phyloP scores from a whole-genome alignment of 1,140 invertebrate species.

The Chrysopa pallens region DNA sequence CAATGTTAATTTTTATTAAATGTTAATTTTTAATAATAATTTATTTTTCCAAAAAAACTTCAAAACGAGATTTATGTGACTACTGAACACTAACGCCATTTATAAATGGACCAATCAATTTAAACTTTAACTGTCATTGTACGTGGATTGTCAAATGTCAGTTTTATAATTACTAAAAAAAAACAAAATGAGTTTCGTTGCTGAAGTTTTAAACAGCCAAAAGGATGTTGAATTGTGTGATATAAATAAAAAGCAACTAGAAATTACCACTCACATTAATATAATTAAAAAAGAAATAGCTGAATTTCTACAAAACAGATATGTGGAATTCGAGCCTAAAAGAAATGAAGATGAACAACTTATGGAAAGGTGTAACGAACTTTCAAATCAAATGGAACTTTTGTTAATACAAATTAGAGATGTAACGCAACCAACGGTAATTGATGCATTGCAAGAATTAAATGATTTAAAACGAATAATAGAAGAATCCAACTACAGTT shows the following conservation, averaged over 20 bases:
- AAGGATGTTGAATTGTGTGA: constrained; percentile 18
- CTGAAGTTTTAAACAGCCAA: constrained; percentile 11
- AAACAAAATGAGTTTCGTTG: constrained; percentile 12
- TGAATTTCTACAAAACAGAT: constrained; percentile 30
- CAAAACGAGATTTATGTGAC: too few species aligned
- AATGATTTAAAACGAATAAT: not conserved
- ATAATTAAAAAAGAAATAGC: constrained; percentile 32
- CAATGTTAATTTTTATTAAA: too few species aligned
- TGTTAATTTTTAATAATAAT: too few species aligned
- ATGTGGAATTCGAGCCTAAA: constrained; percentile 29
- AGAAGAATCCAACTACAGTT: not conserved
- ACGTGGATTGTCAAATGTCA: too few species aligned
- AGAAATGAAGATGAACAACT: constrained; percentile 29
- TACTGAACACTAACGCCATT: too few species aligned
- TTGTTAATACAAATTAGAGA: constrained; percentile 31
- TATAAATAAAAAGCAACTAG: constrained; percentile 27
- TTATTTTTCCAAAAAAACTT: too few species aligned
- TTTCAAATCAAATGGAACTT: constrained; percentile 26
- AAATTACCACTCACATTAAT: constrained; percentile 32
- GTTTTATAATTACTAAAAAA: too few species aligned
- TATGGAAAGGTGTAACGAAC: constrained; percentile 23
- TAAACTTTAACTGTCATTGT: too few species aligned
- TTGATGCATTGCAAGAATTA: constrained; percentile 17
- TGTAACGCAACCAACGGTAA: constrained; percentile 34
- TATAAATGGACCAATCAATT: too few species aligned